A percentile compares a stretch with the other conserved stretches of the same genome.
These are phyloP conservation scores for Mormyrus proboscirostris DNA, from an alignment of 2,797 vertebrate genomes.

Conservation along the genomic window DNA sequence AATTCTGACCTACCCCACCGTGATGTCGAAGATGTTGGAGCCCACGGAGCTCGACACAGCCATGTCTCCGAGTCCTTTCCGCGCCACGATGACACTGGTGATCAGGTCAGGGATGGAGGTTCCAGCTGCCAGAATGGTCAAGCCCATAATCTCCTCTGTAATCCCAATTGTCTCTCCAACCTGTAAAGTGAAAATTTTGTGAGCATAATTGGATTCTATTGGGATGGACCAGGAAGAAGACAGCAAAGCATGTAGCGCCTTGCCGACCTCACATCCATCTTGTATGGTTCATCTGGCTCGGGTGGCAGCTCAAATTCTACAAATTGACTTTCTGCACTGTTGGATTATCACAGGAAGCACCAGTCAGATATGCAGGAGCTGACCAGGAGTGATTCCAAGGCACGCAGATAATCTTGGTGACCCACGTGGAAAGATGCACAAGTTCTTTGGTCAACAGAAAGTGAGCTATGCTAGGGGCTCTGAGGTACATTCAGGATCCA, in stretches of 20 bases:
- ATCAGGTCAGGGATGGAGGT: constrained; percentile 97
- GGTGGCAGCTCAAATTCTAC: neutral
- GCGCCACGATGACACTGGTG: constrained; percentile 94
- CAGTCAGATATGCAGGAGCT: neutral
- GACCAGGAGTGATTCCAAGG: neutral
- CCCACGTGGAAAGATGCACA: neutral
- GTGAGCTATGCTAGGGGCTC: neutral
- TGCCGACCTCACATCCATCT: neutral
- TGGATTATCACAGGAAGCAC: neutral
- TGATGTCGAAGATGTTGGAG: constrained; percentile 99
- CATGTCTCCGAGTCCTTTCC: constrained; percentile 96
- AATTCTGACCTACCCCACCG: constrained; percentile 78
- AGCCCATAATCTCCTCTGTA: constrained; percentile 95
- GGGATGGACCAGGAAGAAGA: neutral
- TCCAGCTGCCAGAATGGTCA: constrained; percentile 93
- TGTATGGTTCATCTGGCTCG: neutral
- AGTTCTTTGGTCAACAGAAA: neutral
- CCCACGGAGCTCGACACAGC: constrained; percentile 97
- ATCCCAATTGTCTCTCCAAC: constrained; percentile 96
- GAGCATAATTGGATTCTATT: neutral
- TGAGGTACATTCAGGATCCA: neutral
- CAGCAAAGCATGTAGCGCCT: neutral
- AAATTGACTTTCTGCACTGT: neutral
- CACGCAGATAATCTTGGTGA: neutral
- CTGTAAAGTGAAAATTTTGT: constrained; percentile 47